Evolutionary conservation across 2,797 vertebrate species (phyloP), one percentile per base, ranked within the genome.

Genomic region (Phalloptychus januarius): DNA sequence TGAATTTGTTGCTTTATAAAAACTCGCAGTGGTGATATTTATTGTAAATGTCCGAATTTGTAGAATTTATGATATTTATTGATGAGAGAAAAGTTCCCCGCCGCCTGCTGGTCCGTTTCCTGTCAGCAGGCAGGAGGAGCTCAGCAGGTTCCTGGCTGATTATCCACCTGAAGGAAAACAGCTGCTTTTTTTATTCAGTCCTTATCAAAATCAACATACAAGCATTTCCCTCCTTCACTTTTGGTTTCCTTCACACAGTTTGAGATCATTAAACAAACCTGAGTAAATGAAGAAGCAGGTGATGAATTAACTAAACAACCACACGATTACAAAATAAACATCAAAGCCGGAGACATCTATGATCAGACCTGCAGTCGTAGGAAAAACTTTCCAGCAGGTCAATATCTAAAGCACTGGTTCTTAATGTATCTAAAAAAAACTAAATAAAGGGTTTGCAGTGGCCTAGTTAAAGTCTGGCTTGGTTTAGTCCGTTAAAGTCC

Each of bases 1-100:
- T 15, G 13, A 83, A 74, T 61, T 63, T 48, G 58, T 25, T 38
- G 20, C 44, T 28, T 23, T 20, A 5, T 0, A 44, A 20, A 46
- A 31, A 45, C 7, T 36, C 52, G 65, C 42, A 28, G 52, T 36
- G 54, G 16, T 31, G 45, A 65, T 0, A 11, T 46, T 76, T 44
- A 63, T 20, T 67, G 65, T 38, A 81, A 77, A 63, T 28, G 79
- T 15, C 46, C 20, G 44, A n/a, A 52, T 76, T 76, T 25, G 42
- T 58, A 42, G 45, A 54, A 45, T 76, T 72, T 65, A 28, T n/a
- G 46, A 31, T n/a, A n/a, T 31, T 63, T 50, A 71, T 65, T 45
- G 40, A 65, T 20, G 16, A 50, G 67, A 25, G 44, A 65, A 31
- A 67, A 2, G 58, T 38, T 73, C 4, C 46, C 5, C 28, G 33